phyloP scores from a whole-genome alignment of 2,888 invertebrate species.

The Synanthedon vespiformis region DNA sequence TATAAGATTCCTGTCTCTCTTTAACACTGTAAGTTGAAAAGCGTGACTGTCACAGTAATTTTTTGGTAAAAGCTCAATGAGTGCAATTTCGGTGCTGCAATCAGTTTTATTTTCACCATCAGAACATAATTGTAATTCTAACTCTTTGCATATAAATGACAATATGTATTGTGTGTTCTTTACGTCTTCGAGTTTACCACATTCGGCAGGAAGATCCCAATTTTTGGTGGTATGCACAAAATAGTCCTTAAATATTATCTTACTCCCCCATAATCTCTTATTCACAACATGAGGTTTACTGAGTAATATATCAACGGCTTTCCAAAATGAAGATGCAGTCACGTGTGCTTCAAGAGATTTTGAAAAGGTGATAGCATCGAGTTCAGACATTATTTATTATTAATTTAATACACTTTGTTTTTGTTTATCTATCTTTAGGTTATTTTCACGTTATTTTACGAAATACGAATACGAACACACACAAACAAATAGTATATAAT shows the following conservation, averaged over 20 bases:
- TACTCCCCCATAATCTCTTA: conserved; percentile 74
- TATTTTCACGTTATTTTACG: too few species aligned
- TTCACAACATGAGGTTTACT: conserved; percentile 79
- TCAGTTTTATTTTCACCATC: neutral
- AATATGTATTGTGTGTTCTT: conserved; percentile 12
- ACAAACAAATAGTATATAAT: too few species aligned
- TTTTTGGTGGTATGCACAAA: conserved; percentile 10
- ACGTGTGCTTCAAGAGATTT: too few species aligned
- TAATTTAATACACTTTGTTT: too few species aligned
- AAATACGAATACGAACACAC: too few species aligned
- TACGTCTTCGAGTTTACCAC: conserved; percentile 12
- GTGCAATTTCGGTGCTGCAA: conserved; percentile 22
- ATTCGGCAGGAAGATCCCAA: conserved; percentile 13
- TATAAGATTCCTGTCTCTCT: conserved; percentile 39
- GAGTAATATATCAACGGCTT: conserved; percentile 72
- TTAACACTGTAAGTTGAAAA: conserved; percentile 41
- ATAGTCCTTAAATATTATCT: conserved; percentile 22
- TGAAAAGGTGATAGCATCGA: too few species aligned
- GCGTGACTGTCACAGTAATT: conserved; percentile 35
- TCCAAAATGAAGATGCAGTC: conserved; percentile 65
- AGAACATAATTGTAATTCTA: conserved; percentile 5
- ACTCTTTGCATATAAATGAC: conserved; percentile 10
- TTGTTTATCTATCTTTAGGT: too few species aligned
- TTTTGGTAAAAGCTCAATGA: conserved; percentile 49
- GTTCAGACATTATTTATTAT: too few species aligned